Evolutionary conservation across 2,888 invertebrate species (phyloP), one percentile per base, ranked within the genome.

Genomic region (Dolichomitus sp.): DNA sequence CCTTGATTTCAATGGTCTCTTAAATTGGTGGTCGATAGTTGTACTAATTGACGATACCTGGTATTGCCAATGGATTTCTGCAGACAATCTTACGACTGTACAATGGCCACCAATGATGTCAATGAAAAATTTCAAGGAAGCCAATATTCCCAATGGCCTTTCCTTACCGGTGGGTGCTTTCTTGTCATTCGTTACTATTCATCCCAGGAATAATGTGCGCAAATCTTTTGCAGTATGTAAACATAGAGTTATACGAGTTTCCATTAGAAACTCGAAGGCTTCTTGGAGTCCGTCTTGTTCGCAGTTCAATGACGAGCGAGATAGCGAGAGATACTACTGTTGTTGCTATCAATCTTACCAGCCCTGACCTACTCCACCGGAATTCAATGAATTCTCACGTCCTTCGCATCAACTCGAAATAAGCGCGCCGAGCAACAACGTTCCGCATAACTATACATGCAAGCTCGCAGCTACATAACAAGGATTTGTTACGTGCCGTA

Each of bases 291-390:
- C 23, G 30, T 70, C 42, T 40, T 33, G 76, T 59, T 69, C 30
- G 61, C 68, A 17, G 30, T 63, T 50, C 73, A 66, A 79, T 75
- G 82, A 75, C 59, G 81, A 65, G 61, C 7, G 59, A 73, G 69
- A 82, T 50, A 75, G 65, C 63, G 27, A 54, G 57, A 76, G 66
- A 68, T 70, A 59, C 37, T 12, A 33, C 66, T 59, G 76, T 83
- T 68, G 83, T 30, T 42, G 48, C 83, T 80, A 83, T 83, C 78
- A 81, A 84, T 81, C 70, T 81, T 72, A 42, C 57, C 78, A 87
- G 75, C 86, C 87, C 54, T 87, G 88, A 87, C 88, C 88, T 82
- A 86, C 86, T 88, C 84, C 61, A 83, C 57, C 59, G 79, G 84
- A 84, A 85, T 84, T 70, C 82, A 84, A 82, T 81, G 81, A 83